These are phyloP conservation scores for Cairina moschata DNA, from an alignment of 2,113 vertebrate species.

Conservation along the genomic window DNA sequence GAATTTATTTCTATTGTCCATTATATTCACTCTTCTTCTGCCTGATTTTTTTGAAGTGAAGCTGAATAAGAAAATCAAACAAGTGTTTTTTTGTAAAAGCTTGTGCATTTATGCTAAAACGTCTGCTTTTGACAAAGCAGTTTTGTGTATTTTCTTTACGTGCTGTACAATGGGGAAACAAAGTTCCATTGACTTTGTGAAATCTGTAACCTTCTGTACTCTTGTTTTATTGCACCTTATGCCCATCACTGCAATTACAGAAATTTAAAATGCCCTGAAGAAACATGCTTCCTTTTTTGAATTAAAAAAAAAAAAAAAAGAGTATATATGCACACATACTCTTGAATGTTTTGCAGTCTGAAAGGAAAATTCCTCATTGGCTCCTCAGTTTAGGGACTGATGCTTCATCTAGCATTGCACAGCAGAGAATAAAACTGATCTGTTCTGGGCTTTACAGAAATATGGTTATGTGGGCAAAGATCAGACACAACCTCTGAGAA, in stretches of 20 bases:
- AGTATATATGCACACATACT: not conserved
- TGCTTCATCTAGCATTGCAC: not conserved
- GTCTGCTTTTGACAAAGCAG: not conserved
- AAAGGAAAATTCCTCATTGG: not conserved
- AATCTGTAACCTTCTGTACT: not conserved
- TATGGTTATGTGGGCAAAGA: not conserved
- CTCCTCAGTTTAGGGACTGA: not conserved
- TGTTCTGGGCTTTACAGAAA: not conserved
- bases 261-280: not conserved
- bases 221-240: not conserved
- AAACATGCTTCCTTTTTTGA: not conserved
- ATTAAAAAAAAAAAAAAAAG: not conserved
- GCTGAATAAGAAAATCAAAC: not conserved
- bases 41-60: not conserved
- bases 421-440: not conserved
- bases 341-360: not conserved
- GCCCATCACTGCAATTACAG: not conserved
- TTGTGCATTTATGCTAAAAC: not conserved
- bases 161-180: not conserved
- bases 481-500: not conserved
- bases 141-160: conserved; percentile 6
- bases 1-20: not conserved
- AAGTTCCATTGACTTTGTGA: not conserved
- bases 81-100: conserved; percentile 9
- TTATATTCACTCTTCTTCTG: not conserved